Evolutionary conservation across 2,113 vertebrate species (phyloP), one percentile per base, ranked within the genome.

Genomic region (Anhinga rufa): DNA sequence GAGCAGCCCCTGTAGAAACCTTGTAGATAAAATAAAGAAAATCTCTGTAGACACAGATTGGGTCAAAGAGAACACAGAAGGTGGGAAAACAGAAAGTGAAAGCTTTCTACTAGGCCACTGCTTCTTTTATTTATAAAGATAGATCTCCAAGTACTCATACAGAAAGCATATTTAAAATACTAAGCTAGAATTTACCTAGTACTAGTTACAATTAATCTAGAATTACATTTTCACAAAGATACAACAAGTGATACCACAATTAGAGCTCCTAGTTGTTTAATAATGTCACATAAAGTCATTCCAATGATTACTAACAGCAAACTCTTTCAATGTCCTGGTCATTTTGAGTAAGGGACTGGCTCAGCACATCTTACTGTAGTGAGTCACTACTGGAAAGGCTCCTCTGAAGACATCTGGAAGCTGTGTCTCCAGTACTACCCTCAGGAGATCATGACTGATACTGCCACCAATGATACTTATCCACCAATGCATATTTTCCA

Each of bases 361-460:
- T 89, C 81, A 93, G 88, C 70, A 46, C 44, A 61, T 79, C 65
- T 85, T 79, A 25, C 65, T 84, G 72, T 77, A 74, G 58, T 88
- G 88, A 96, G 70, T 97, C 96, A 94, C 84, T 83, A 17, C 54
- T 72, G 31, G 75, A 92, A 77, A 83, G 52, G 61, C 80, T 91
- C 68, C 82, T 78, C 82, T 65, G 71, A 88, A 95, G 85, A 77
- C 28, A 88, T 92, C 61, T 81, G 82, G 95, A 79, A 94, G 58
- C 79, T 91, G 54, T 55, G 40, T 91, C 75, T 89, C 64, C 65
- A 93, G 44, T 34, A 46, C 20, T 91, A 17, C 88, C 90, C 86
- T 71, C 71, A 69, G 91, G 96, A 92, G n/a, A 81, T 77, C 60
- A 38, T 88, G 88, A 80, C 86, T 93, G 32, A 26, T 49, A 54